Evolutionary conservation across 2,888 invertebrate species (phyloP).

Genomic region (Bugula neritina): DNA sequence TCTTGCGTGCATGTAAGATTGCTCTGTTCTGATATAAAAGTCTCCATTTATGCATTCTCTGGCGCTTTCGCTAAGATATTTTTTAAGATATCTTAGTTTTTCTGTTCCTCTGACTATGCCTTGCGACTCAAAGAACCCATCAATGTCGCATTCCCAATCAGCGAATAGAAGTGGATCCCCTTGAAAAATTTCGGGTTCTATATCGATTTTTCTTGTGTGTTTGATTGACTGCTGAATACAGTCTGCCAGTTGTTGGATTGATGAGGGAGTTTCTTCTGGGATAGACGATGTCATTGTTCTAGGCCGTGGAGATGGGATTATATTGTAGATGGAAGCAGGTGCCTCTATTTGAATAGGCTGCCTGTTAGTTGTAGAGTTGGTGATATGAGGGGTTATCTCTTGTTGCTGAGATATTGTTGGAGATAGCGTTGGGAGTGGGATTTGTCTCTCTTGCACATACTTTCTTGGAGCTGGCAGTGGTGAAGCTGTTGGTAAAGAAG

Average conservation of each 20-base stretch:
- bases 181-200: slow-evolving; percentile 1
- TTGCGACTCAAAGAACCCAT: neutral
- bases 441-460: neutral
- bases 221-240: neutral
- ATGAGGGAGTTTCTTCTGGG: neutral
- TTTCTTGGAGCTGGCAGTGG: too few species aligned
- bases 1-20: neutral
- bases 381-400: neutral
- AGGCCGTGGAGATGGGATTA: neutral
- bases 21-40: neutral
- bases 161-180: too few species aligned
- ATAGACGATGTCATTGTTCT: too few species aligned
- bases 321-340: neutral
- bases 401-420: neutral
- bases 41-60: neutral
- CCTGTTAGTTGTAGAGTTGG: too few species aligned
- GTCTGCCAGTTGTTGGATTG: neutral
- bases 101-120: neutral
- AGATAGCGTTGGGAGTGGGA: too few species aligned
- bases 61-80: neutral
- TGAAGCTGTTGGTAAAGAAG: neutral
- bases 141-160: slow-evolving; percentile 15
- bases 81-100: neutral
- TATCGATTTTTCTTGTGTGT: neutral
- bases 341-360: neutral